Evolutionary conservation across 1,140 invertebrate species (phyloP).

Genomic region (Macrosteles quadrilineatus): DNA sequence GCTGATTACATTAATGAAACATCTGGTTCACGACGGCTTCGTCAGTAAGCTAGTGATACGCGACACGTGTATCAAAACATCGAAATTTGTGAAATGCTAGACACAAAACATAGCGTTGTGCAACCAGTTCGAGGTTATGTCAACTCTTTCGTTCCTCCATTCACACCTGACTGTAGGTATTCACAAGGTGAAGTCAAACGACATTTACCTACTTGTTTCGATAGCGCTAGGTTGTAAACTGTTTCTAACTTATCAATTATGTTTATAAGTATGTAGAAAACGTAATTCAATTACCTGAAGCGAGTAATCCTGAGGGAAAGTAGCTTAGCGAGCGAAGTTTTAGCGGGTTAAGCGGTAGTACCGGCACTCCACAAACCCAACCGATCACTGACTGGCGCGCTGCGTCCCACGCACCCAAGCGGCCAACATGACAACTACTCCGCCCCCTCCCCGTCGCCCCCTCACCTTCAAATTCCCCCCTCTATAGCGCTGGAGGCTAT

Average conservation of each 20-base stretch:
- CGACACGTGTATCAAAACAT: too few relatives aligned
- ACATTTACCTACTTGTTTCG: too few relatives aligned
- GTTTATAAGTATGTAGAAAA: too few relatives aligned
- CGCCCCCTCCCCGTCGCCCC: background rate
- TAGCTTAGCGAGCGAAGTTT: slow-evolving; percentile 19
- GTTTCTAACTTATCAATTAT: too few relatives aligned
- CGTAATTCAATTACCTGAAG: background rate
- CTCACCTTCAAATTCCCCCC: background rate
- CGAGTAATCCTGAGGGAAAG: slow-evolving; percentile 9
- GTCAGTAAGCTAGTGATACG: background rate
- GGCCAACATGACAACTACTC: slow-evolving; percentile 15
- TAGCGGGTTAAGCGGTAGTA: slow-evolving; percentile 10
- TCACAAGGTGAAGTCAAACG: too few relatives aligned
- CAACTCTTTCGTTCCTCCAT: background rate
- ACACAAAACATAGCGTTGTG: too few relatives aligned
- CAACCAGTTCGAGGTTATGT: slow-evolving; percentile 10
- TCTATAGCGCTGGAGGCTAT: background rate
- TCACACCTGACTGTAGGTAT: background rate
- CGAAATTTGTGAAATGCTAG: too few relatives aligned
- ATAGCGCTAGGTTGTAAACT: too few relatives aligned
- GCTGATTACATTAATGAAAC: slow-evolving; percentile 10
- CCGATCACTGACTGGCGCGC: slow-evolving; percentile 24
- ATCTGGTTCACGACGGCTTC: background rate
- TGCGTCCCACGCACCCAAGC: slow-evolving; percentile 20
- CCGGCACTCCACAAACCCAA: slow-evolving; percentile 1